Evolutionary conservation across 2,888 invertebrate genomes (phyloP).

Genomic region (Ectropis crepuscularia): DNA sequence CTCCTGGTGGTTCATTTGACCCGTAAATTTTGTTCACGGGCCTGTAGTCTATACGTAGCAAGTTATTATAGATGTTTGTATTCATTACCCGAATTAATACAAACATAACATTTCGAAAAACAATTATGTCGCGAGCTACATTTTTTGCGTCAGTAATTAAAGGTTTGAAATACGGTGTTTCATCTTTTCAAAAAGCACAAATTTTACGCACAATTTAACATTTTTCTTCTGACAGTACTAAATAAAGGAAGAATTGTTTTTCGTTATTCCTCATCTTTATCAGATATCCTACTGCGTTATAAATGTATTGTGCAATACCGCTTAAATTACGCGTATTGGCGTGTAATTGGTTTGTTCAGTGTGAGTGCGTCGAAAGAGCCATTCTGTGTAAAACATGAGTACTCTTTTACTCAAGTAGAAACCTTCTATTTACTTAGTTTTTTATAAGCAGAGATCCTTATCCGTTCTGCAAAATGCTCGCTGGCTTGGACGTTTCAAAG

Average conservation of each 20-base stretch:
- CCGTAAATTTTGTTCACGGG: no score
- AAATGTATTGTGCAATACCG: not conserved
- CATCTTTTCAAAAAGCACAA: no score
- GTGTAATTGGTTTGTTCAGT: constrained; percentile 22
- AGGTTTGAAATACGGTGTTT: no score
- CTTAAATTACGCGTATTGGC: constrained; percentile 15
- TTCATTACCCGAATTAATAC: no score
- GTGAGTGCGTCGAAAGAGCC: constrained; percentile 20
- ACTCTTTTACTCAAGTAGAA: constrained; percentile 16
- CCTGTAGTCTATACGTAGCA: no score
- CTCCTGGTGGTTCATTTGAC: no score
- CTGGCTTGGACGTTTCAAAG: constrained; percentile 38
- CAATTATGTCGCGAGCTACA: no score
- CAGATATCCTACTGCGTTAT: constrained; percentile 2
- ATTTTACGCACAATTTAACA: no score
- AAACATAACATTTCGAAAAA: no score
- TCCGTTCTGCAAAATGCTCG: constrained; percentile 62
- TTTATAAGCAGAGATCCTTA: constrained; percentile 68
- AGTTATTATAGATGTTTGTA: no score
- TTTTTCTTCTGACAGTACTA: no score
- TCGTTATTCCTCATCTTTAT: constrained; percentile 42
- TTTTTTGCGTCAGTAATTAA: no score
- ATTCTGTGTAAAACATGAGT: constrained; percentile 19
- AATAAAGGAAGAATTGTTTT: not conserved
- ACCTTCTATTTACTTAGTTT: constrained; percentile 68